phyloP scores from a whole-genome alignment of 2,113 vertebrate genomes.

The Falco punctatus region DNA sequence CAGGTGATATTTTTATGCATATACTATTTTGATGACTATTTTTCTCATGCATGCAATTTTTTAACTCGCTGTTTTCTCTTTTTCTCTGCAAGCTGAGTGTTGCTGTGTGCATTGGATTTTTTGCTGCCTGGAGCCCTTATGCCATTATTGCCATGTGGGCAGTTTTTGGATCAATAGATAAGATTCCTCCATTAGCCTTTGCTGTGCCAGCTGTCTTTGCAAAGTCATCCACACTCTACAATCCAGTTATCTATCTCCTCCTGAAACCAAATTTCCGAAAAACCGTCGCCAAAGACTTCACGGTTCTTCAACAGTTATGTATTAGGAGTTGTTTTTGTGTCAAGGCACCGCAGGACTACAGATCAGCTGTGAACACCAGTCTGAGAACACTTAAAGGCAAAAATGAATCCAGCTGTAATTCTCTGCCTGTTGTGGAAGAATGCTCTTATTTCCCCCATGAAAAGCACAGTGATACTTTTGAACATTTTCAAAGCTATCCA shows the following conservation, averaged over 20 bases:
- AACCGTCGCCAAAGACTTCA: slow-evolving; percentile 60
- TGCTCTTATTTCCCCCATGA: neutral
- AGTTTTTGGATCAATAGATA: slow-evolving; percentile 75
- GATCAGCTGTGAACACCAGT: neutral
- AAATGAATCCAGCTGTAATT: neutral
- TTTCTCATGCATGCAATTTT: neutral
- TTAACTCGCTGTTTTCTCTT: neutral
- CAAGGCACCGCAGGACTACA: neutral
- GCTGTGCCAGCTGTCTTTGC: slow-evolving; percentile 80
- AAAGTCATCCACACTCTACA: slow-evolving; percentile 82
- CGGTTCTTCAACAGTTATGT: slow-evolving; percentile 48
- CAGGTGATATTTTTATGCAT: neutral
- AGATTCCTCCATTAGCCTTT: slow-evolving; percentile 78
- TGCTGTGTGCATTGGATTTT: slow-evolving; percentile 78
- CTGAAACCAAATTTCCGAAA: slow-evolving; percentile 75
- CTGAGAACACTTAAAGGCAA: neutral
- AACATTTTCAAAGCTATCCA: slow-evolving; percentile 49
- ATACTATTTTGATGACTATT: neutral
- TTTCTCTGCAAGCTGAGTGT: slow-evolving; percentile 71
- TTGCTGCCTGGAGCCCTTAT: slow-evolving; percentile 80
- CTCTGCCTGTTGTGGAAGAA: neutral
- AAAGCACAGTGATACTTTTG: neutral
- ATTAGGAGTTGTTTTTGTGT: slow-evolving; percentile 41
- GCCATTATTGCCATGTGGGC: slow-evolving; percentile 81
- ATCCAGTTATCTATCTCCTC: slow-evolving; percentile 74